A percentile compares a stretch with the other conserved stretches of the same genome.
phyloP scores from a whole-genome alignment of 1,140 invertebrate genomes.

The Ceratoteleas bidentatus region DNA sequence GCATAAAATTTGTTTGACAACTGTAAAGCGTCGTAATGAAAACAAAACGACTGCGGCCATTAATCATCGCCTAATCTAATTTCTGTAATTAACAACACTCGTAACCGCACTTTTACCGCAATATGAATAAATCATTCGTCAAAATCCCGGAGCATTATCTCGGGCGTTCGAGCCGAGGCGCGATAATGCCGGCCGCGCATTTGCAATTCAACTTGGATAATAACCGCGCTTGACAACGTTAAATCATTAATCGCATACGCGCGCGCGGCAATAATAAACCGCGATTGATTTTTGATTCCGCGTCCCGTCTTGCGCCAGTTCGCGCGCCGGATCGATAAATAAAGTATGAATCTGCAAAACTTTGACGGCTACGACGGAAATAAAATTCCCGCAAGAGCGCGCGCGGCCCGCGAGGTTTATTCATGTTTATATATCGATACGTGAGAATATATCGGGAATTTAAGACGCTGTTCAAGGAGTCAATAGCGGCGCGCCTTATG shows the following conservation, averaged over 20 bases:
- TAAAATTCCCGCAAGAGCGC: constrained; percentile 56
- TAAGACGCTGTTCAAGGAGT: constrained; percentile 45
- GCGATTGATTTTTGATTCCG: constrained; percentile 32
- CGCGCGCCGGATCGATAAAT: constrained; percentile 34
- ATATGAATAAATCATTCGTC: constrained; percentile 48
- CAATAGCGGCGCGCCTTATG: constrained; percentile 49
- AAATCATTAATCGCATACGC: constrained; percentile 40
- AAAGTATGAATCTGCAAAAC: constrained; percentile 55
- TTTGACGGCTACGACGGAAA: constrained; percentile 51
- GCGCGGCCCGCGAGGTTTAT: constrained; percentile 48
- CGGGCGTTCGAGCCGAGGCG: constrained; percentile 10
- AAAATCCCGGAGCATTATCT: constrained; percentile 30
- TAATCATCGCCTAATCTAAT: constrained; percentile 50
- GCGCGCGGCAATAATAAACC: constrained; percentile 35
- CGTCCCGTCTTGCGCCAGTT: not conserved
- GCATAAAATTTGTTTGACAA: constrained; percentile 11
- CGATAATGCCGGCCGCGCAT: constrained; percentile 39
- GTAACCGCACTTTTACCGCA: constrained; percentile 39
- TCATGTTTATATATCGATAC: constrained; percentile 57
- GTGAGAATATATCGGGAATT: constrained; percentile 49
- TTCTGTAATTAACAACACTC: constrained; percentile 51
- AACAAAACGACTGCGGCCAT: constrained; percentile 23
- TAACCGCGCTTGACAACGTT: constrained; percentile 39
- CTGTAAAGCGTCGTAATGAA: constrained; percentile 24
- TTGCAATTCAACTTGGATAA: constrained; percentile 51